phyloP scores from a whole-genome alignment of 2,888 invertebrate species.

The Aricia artaxerxes region DNA sequence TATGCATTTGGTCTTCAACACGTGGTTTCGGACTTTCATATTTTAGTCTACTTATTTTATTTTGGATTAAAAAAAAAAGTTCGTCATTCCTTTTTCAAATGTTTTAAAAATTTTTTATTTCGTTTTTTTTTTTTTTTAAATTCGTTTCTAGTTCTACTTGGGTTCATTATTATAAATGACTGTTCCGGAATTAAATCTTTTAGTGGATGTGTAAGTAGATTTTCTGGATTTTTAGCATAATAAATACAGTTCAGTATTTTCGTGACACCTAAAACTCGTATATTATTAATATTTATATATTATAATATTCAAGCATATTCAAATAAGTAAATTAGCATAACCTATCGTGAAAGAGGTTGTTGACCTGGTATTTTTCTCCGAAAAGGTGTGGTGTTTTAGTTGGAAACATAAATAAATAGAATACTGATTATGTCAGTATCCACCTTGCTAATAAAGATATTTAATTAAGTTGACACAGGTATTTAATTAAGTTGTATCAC shows the following conservation, averaged over 20 bases:
- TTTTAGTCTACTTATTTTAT: background rate
- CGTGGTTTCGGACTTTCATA: background rate
- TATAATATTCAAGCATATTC: constrained; percentile 13
- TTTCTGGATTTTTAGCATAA: background rate
- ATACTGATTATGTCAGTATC: background rate
- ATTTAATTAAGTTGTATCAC: too few relatives aligned
- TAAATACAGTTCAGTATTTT: background rate
- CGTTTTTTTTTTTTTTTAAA: too few relatives aligned
- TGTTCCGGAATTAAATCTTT: background rate
- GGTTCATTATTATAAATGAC: background rate
- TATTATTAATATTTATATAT: background rate
- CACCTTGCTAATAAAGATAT: background rate
- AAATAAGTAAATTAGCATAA: background rate
- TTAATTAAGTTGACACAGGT: background rate
- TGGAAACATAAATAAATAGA: background rate
- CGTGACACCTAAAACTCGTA: constrained; percentile 2
- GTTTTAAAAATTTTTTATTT: background rate
- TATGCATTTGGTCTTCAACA: constrained; percentile 19
- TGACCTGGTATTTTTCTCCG: background rate
- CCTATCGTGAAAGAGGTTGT: constrained; percentile 6
- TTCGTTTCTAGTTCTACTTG: too few relatives aligned
- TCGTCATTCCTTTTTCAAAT: background rate
- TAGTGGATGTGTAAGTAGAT: background rate
- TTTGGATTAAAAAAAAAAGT: background rate
- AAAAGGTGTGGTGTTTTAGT: background rate